Evolutionary conservation across 2,113 vertebrate species (phyloP).

Genomic region (Grantiella picta): DNA sequence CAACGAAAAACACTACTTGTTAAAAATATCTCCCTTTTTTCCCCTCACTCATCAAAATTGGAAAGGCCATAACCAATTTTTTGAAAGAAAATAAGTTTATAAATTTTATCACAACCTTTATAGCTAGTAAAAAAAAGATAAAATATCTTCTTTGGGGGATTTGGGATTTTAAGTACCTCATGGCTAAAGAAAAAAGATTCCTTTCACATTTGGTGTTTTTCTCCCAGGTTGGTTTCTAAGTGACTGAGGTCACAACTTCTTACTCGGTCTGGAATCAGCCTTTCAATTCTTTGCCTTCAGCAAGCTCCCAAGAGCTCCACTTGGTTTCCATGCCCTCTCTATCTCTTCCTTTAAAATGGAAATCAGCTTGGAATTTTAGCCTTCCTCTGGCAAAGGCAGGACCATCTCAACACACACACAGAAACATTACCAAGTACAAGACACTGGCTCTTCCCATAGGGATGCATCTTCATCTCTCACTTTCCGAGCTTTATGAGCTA

Average conservation of each 20-base stretch:
- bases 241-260: not conserved
- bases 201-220: not conserved
- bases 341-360: constrained; percentile 2
- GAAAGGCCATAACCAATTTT: not conserved
- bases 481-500: not conserved
- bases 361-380: not conserved
- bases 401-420: not conserved
- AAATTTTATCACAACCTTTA: not conserved
- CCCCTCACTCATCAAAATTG: not conserved
- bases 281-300: not conserved
- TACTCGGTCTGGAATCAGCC: not conserved
- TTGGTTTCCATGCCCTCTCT: not conserved
- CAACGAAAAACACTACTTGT: not conserved
- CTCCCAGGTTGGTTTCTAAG: not conserved
- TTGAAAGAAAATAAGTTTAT: not conserved
- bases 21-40: not conserved
- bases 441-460: not conserved
- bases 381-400: not conserved
- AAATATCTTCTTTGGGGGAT: not conserved
- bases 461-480: not conserved
- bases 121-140: not conserved
- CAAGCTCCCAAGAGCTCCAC: not conserved
- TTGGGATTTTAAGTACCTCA: not conserved
- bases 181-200: not conserved
- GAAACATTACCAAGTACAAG: not conserved